Percentiles rank a stretch among this genome's conserved stretches.
Evolutionary conservation across 2,113 vertebrate genomes (phyloP).

Genomic region (Otocyon megalotis): DNA sequence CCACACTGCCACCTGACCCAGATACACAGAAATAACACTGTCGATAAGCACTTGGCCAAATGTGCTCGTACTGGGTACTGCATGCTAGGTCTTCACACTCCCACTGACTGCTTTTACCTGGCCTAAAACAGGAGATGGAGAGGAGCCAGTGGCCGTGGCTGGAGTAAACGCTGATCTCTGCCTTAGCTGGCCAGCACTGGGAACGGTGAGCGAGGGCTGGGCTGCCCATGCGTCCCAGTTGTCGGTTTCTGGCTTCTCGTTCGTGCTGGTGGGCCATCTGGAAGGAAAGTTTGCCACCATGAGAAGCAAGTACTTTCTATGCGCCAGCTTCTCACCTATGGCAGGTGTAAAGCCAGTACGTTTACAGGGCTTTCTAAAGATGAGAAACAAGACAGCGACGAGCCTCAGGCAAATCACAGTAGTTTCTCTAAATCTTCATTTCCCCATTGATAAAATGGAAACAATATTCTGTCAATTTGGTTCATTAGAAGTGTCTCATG

Average conservation of each 20-base stretch:
- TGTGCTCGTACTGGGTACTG: accelerated
- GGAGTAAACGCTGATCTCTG: slow-evolving; percentile 98
- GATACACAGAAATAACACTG: background rate
- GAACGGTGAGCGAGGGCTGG: slow-evolving; percentile 95
- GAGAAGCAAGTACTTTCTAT: background rate
- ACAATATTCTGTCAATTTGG: background rate
- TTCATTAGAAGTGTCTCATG: background rate
- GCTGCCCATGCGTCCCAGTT: slow-evolving; percentile 97
- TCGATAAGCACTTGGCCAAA: background rate
- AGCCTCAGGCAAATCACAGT: accelerated
- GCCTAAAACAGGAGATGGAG: slow-evolving; percentile 97
- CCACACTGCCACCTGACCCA: background rate
- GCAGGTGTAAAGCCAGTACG: accelerated
- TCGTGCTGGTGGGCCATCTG: slow-evolving; percentile 95
- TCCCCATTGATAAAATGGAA: background rate
- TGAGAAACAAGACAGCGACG: background rate
- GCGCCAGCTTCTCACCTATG: too few species aligned
- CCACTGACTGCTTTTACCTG: slow-evolving; percentile 89
- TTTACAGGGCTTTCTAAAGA: background rate
- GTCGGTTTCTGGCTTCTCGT: slow-evolving; percentile 92
- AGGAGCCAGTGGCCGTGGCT: slow-evolving; percentile 96
- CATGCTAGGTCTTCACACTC: background rate
- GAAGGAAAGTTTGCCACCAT: accelerated
- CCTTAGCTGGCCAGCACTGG: slow-evolving; percentile 93
- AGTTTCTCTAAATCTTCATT: background rate